Percentiles rank a stretch among this genome's conserved stretches.
Conservation (phyloP, 92 coral and sea anemone genomes). For the Porites evermanni region DNA sequence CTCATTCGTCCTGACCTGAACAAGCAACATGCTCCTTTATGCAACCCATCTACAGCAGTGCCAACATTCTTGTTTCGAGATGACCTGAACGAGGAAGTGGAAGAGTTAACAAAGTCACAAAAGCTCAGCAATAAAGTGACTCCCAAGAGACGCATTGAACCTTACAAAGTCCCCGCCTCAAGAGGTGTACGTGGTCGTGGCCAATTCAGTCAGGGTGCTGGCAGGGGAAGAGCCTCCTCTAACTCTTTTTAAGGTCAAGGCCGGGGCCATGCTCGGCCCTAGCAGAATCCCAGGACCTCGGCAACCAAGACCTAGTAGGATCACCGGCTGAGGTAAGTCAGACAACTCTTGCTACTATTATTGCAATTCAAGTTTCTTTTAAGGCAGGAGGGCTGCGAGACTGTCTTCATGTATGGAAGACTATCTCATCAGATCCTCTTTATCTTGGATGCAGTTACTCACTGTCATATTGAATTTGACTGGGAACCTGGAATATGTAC, state of each 20-base stretch:
- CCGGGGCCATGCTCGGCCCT: conserved; percentile 35
- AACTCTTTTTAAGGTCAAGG: conserved; percentile 58
- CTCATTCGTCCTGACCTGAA: conserved; percentile 57
- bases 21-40: conserved; percentile 56
- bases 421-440: conserved; percentile 59
- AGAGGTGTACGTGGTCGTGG: conserved; percentile 55
- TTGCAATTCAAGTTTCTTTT: conserved; percentile 54
- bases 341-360: background rate
- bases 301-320: conserved; percentile 1
- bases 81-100: conserved; percentile 57
- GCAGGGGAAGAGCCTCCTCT: conserved; percentile 23
- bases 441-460: conserved; percentile 59
- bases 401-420: conserved; percentile 47
- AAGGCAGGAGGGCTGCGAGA: conserved; percentile 52
- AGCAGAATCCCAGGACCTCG: conserved; percentile 4
- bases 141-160: background rate
- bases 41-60: conserved; percentile 9
- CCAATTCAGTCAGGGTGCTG: conserved; percentile 25
- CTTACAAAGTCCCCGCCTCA: conserved; percentile 27
- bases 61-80: conserved; percentile 62
- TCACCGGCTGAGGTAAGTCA: background rate
- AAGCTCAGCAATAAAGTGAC: conserved; percentile 1
- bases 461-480: conserved; percentile 63
- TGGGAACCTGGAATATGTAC: background rate
- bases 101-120: conserved; percentile 44